A percentile compares a stretch with the other conserved stretches of the same genome.
These are phyloP conservation scores for Muscina levida DNA, from an alignment of 2,888 invertebrate species.

Conservation along the genomic window DNA sequence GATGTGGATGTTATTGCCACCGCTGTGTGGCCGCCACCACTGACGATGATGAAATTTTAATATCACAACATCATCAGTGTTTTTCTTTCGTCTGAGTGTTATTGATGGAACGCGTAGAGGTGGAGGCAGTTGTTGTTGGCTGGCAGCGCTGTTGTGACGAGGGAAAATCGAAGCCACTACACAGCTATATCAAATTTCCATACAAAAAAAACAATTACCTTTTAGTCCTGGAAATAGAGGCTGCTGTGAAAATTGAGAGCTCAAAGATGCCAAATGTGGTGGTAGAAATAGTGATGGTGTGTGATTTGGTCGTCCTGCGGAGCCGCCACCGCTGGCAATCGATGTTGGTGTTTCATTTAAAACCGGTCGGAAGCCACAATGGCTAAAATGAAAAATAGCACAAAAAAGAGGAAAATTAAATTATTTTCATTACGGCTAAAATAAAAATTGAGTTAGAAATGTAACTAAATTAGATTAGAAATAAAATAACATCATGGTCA, in stretches of 20 bases:
- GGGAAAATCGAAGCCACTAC: conserved; percentile 15
- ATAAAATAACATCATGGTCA: too few relatives aligned
- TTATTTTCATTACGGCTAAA: too few relatives aligned
- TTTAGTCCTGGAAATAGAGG: conserved; percentile 90
- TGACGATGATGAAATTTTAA: conserved; percentile 41
- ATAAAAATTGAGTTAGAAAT: too few relatives aligned
- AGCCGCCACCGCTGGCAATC: conserved; percentile 44
- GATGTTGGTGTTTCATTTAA: conserved; percentile 79
- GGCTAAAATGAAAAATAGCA: conserved; percentile 80
- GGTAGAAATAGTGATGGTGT: conserved; percentile 89
- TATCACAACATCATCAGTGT: conserved; percentile 46
- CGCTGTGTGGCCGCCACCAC: too few relatives aligned
- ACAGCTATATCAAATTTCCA: conserved; percentile 55
- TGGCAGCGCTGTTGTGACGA: background rate
- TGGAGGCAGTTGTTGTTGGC: background rate
- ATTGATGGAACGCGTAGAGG: background rate
- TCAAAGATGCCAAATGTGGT: conserved; percentile 87
- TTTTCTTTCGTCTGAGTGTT: conserved; percentile 19
- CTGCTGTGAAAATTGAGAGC: conserved; percentile 89
- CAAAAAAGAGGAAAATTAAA: conserved; percentile 22
- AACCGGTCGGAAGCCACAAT: conserved; percentile 83
- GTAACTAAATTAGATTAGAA: too few relatives aligned
- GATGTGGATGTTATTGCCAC: too few relatives aligned
- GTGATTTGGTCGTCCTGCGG: conserved; percentile 82
- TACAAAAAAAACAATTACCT: conserved; percentile 82